Base-by-base conservation (phyloP, 2,888 invertebrate species). In the Dynastes maya region DNA sequence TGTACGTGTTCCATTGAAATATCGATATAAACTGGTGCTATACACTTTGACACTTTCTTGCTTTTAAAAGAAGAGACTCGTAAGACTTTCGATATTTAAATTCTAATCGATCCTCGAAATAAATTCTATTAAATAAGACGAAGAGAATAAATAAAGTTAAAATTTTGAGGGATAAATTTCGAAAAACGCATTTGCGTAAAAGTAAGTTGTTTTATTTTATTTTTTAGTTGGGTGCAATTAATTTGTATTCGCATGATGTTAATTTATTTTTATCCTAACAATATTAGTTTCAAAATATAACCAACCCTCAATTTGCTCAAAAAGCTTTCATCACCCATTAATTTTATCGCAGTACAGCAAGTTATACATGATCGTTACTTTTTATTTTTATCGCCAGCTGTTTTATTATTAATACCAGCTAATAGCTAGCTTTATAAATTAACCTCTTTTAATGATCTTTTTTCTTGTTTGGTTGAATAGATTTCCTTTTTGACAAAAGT, bases 1-100 rank as follows among this genome's bases (percentile, higher is more conserved):
- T 82, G 83, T 83, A 82, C 80, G 83, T 83, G 83, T 82, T 82
- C 81, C 55, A 32, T 82, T 82, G 82, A 83, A 82, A 84, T 85
- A 85, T 85, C 85, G 85, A 85, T 83, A 45, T 45, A 83, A 77
- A 83, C 82, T 85, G 85, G 85, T 85, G 85, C 85, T 85, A 85
- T 37, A 55, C 53, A 37, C 5, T 37, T 32, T 32, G 22, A 49
- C 45, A 51, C 32, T 27, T 80, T 45, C 45, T 45, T 82, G 81
- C 83, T 83, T 82, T 82, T 37, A 4, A 83, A 83, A 82, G 27
- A 55, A 65, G 13, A 27, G 8, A 45, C 45, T 11, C 8, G 11
- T 45, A 45, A 45, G 45, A 45, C 45, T 11, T 11, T 45, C 45
- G 8, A 45, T 45, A 45, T 40, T 37, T 63, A 40, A 45, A 37